Evolutionary conservation across 2,797 vertebrate genomes (phyloP).

Genomic region (Pelochelys cantorii): DNA sequence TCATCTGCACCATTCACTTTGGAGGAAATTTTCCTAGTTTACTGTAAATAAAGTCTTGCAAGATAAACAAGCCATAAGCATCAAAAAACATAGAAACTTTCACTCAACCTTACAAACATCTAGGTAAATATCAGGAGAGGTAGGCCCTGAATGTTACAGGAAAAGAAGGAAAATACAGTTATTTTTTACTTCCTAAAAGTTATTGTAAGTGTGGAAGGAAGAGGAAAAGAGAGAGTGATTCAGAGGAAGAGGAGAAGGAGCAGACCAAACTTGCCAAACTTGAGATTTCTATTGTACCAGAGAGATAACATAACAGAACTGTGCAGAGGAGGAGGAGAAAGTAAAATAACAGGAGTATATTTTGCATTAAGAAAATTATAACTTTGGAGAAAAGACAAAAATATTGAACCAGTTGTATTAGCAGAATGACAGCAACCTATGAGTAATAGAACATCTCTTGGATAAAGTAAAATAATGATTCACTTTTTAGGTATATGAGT

Average conservation of each 20-base stretch:
- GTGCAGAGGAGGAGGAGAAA: not conserved
- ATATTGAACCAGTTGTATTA: not conserved
- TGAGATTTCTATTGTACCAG: not conserved
- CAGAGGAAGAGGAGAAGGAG: not conserved
- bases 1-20: constrained; percentile 26
- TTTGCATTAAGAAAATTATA: not conserved
- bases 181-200: not conserved
- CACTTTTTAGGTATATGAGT: not conserved
- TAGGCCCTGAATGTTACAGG: not conserved
- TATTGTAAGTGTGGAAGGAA: not conserved
- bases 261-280: not conserved
- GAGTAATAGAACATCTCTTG: not conserved
- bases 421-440: not conserved
- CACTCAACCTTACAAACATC: not conserved
- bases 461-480: not conserved
- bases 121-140: too few species aligned
- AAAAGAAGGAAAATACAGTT: not conserved
- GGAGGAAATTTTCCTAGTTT: constrained; percentile 35
- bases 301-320: not conserved
- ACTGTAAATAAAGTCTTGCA: constrained; percentile 18
- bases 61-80: constrained; percentile 44
- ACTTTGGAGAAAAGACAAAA: not conserved
- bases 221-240: not conserved
- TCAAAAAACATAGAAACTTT: constrained; percentile 19
- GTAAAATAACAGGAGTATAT: not conserved